Evolutionary conservation across 2,888 invertebrate species (phyloP).

Genomic region (Synanthedon vespiformis): DNA sequence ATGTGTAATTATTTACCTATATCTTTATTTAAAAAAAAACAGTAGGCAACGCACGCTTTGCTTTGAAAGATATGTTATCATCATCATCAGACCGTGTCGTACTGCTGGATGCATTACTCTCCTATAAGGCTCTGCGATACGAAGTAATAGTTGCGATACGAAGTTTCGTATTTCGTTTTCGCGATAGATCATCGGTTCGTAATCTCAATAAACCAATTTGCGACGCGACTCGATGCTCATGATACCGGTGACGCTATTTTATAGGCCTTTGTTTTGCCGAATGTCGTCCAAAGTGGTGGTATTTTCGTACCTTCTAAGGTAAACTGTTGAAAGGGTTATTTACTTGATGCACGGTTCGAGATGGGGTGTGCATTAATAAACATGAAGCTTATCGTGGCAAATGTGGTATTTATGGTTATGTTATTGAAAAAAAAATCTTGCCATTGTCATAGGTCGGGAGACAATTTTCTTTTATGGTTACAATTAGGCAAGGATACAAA

Average conservation of each 20-base stretch:
- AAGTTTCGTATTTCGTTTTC: background rate
- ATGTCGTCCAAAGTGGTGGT: background rate
- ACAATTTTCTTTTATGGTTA: background rate
- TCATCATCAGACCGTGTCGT: too few species aligned
- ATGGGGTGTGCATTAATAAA: constrained; percentile 1
- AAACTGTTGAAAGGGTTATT: constrained; percentile 29
- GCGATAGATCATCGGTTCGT: constrained; percentile 18
- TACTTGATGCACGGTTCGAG: constrained; percentile 19
- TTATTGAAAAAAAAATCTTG: background rate
- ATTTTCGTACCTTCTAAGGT: constrained; percentile 19
- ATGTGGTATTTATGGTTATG: background rate
- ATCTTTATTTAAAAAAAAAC: too few species aligned
- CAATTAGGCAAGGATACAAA: background rate
- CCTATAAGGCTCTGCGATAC: too few species aligned
- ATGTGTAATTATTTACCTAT: too few species aligned
- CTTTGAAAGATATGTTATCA: too few species aligned
- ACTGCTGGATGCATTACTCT: too few species aligned
- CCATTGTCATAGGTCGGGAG: background rate
- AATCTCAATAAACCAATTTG: constrained; percentile 63
- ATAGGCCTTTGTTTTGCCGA: constrained; percentile 31
- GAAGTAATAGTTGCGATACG: too few species aligned
- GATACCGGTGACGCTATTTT: constrained; percentile 25
- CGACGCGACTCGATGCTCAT: constrained; percentile 15
- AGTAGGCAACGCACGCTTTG: too few species aligned
- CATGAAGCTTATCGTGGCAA: background rate